phyloP scores from a whole-genome alignment of 1,140 invertebrate genomes.

The Macrosteles quadrilineatus region DNA sequence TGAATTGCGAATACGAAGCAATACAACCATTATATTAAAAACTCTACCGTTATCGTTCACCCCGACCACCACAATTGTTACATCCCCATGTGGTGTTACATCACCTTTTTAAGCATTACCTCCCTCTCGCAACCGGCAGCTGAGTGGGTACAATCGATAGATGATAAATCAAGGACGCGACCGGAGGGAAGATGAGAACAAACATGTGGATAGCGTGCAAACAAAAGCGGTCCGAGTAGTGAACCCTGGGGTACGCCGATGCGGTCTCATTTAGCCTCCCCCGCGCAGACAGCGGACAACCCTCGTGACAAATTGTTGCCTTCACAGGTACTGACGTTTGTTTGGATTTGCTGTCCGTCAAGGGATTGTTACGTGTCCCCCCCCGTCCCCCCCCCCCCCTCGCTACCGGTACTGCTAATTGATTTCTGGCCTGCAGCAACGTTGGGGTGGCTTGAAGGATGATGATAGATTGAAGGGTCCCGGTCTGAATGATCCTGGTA shows the following conservation, averaged over 20 bases:
- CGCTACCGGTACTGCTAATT: background rate
- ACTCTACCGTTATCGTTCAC: too few relatives aligned
- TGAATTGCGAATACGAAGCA: too few relatives aligned
- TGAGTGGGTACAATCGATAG: too few relatives aligned
- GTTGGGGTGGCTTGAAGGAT: too few relatives aligned
- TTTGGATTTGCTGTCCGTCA: constrained; percentile 14
- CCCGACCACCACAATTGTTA: too few relatives aligned
- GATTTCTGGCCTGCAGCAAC: background rate
- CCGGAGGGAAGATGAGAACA: background rate
- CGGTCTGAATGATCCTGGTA: too few relatives aligned
- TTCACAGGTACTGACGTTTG: constrained; percentile 16
- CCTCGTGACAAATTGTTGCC: constrained; percentile 2
- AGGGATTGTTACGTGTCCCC: background rate
- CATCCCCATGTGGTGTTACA: too few relatives aligned
- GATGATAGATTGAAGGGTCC: too few relatives aligned
- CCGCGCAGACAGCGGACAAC: background rate
- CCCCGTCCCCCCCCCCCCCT: background rate
- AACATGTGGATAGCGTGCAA: constrained; percentile 21
- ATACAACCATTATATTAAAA: too few relatives aligned
- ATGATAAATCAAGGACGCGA: too few relatives aligned
- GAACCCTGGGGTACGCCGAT: background rate
- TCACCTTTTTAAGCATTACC: too few relatives aligned
- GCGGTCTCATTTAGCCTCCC: background rate
- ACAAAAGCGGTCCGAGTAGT: background rate
- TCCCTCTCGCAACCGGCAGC: too few relatives aligned